phyloP scores from a whole-genome alignment of 2,888 invertebrate genomes.

The Agriotes lineatus region DNA sequence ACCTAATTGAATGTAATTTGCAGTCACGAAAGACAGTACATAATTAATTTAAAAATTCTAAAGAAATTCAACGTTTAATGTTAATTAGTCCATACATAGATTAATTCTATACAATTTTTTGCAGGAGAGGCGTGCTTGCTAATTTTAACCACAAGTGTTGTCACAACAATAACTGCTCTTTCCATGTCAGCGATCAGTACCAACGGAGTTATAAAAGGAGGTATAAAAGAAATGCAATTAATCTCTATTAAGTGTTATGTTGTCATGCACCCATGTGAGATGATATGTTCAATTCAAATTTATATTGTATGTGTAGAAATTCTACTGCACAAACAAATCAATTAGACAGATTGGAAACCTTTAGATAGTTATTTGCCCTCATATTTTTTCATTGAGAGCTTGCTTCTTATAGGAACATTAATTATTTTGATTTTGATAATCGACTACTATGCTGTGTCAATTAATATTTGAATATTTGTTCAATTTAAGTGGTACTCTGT shows the following conservation, averaged over 20 bases:
- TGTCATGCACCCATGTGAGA: too few relatives aligned
- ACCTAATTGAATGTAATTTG: too few relatives aligned
- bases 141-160: slow-evolving; percentile 84
- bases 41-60: too few relatives aligned
- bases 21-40: too few relatives aligned
- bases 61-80: too few relatives aligned
- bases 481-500: too few relatives aligned
- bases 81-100: neutral
- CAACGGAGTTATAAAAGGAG: slow-evolving; percentile 97
- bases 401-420: neutral
- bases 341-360: slow-evolving; percentile 9
- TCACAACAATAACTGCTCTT: slow-evolving; percentile 92
- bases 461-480: too few relatives aligned
- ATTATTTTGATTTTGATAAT: neutral
- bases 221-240: slow-evolving; percentile 64
- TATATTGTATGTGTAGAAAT: too few relatives aligned
- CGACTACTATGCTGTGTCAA: too few relatives aligned
- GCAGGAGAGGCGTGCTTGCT: slow-evolving; percentile 80
- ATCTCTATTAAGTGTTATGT: too few relatives aligned
- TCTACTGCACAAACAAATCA: slow-evolving; percentile 21
- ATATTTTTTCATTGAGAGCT: slow-evolving; percentile 3
- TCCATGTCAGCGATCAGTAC: slow-evolving; percentile 99
- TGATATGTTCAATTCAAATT: too few relatives aligned
- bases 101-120: neutral
- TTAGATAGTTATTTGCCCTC: too few relatives aligned